Conservation (phyloP, 64 coral and sea anemone genomes). For the Montipora sp. region DNA sequence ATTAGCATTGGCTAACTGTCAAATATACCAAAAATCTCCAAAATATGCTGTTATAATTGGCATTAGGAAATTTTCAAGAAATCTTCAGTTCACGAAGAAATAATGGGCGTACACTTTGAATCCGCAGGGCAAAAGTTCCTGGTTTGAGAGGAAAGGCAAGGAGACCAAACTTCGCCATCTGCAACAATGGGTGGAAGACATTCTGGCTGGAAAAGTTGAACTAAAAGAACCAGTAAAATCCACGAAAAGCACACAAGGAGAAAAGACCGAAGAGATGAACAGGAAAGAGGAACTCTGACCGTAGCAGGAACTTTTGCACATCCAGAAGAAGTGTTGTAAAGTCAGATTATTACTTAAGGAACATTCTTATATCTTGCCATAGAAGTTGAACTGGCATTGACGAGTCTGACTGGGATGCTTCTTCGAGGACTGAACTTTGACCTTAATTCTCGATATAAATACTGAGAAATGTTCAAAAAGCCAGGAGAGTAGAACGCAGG, state of each 20-base stretch:
- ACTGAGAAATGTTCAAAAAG: neutral
- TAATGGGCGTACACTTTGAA: neutral
- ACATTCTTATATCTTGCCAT: neutral
- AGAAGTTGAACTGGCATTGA: no score
- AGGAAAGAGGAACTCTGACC: slow-evolving; percentile 46
- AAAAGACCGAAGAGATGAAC: slow-evolving; percentile 12
- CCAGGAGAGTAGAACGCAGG: neutral
- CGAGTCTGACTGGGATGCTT: no score
- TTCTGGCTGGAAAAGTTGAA: slow-evolving; percentile 76
- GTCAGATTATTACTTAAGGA: neutral
- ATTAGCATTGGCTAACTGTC: no score
- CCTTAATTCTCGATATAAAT: neutral
- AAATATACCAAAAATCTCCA: no score
- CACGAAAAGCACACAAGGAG: neutral
- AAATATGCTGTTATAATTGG: no score
- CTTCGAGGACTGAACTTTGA: neutral
- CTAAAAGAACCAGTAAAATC: slow-evolving; percentile 52
- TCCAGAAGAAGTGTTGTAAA: no score
- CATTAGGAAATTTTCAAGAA: no score
- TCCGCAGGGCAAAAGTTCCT: slow-evolving; percentile 76
- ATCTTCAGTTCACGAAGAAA: no score
- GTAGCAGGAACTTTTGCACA: no score
- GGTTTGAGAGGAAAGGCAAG: slow-evolving; percentile 81
- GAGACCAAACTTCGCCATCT: slow-evolving; percentile 81
- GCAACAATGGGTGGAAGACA: slow-evolving; percentile 79